Conservation (phyloP, 2,797 vertebrate species). For the Diglossa cyanea region DNA sequence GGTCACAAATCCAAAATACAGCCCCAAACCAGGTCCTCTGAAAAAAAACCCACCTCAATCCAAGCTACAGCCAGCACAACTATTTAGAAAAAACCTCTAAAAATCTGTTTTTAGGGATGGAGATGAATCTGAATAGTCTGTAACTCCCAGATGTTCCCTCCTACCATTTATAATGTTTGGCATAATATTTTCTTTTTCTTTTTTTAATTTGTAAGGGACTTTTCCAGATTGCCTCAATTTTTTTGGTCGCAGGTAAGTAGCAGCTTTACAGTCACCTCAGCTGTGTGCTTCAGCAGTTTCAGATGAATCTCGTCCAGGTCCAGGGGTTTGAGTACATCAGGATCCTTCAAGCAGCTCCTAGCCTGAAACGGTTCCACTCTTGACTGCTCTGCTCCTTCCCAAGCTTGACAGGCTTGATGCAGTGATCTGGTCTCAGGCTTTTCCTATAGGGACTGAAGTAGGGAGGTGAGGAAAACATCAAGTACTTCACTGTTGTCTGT, state of each 20-base stretch:
- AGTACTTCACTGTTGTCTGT: neutral
- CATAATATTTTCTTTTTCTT: neutral
- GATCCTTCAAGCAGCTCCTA: neutral
- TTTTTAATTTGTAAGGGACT: neutral
- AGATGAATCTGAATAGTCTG: neutral
- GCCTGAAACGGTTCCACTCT: neutral
- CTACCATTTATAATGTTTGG: neutral
- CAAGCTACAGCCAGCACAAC: rapidly evolving
- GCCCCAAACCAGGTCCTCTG: neutral
- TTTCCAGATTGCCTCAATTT: neutral
- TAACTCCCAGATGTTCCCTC: neutral
- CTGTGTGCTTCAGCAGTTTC: neutral
- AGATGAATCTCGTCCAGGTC: neutral
- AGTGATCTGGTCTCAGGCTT: neutral
- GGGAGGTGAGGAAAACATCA: neutral
- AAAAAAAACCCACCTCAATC: neutral
- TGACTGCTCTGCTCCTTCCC: neutral
- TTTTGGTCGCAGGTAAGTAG: neutral
- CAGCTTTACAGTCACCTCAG: neutral
- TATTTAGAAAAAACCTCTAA: neutral
- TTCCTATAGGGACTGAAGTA: neutral
- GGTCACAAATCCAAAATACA: neutral
- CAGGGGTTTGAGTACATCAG: neutral
- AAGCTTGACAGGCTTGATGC: neutral
- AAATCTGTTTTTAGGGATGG: neutral